phyloP scores from a whole-genome alignment of 2,113 vertebrate species.

The Crotophaga sulcirostris region DNA sequence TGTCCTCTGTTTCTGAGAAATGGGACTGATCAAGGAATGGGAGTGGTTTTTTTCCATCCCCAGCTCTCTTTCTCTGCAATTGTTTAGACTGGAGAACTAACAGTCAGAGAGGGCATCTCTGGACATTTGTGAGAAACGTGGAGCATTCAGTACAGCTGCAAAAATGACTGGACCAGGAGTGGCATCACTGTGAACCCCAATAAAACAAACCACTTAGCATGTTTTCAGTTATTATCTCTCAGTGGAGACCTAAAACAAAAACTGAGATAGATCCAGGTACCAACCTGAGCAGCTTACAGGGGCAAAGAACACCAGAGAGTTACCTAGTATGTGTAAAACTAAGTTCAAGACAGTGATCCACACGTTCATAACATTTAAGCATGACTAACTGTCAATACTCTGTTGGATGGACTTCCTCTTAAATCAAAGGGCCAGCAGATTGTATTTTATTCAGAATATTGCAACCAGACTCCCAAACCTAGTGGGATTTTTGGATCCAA shows the following conservation, averaged over 20 bases:
- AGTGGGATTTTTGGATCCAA: background rate
- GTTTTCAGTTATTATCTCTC: slow-evolving; percentile 3
- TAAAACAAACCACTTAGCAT: background rate
- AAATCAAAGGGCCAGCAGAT: background rate
- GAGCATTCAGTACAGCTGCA: background rate
- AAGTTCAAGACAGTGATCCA: background rate
- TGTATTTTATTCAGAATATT: background rate
- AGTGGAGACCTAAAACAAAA: background rate
- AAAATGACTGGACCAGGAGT: background rate
- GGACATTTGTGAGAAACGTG: background rate
- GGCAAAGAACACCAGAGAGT: background rate
- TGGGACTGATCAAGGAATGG: slow-evolving; percentile 28
- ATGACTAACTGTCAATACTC: background rate
- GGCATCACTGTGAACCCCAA: background rate
- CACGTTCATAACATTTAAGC: background rate
- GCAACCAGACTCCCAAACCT: background rate
- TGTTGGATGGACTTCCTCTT: background rate
- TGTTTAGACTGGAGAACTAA: slow-evolving; percentile 44
- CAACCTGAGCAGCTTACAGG: background rate
- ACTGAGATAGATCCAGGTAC: background rate
- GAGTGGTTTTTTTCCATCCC: background rate
- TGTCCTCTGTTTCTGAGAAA: slow-evolving; percentile 55
- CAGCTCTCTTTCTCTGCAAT: background rate
- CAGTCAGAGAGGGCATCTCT: background rate
- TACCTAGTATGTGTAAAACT: background rate